Conservation (phyloP, 2,888 invertebrate species). For the Nematopogon swammerdamellus region DNA sequence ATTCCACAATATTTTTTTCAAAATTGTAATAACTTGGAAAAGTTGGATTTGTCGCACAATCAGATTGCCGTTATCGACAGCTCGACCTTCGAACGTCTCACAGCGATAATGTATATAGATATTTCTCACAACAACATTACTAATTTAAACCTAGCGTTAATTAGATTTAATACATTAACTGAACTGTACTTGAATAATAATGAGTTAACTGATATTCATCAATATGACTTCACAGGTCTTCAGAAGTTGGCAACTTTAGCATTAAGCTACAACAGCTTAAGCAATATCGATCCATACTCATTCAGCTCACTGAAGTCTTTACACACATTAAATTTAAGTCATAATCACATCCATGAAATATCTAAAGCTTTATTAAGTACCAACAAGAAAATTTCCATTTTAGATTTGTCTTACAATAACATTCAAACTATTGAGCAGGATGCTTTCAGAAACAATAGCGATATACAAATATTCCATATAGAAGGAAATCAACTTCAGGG, state of each 20-base stretch:
- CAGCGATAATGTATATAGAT: not conserved
- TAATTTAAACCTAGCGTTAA: not conserved
- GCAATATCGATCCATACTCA: not conserved
- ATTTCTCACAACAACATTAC: not conserved
- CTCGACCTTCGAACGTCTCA: not conserved
- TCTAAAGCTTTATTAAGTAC: not conserved
- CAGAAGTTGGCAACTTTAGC: not conserved
- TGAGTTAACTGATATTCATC: not conserved
- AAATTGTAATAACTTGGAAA: not conserved
- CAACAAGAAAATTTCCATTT: not conserved
- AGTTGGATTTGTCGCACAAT: not conserved
- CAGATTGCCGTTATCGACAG: not conserved
- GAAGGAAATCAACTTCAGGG: not conserved
- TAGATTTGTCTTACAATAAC: not conserved
- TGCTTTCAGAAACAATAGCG: not conserved
- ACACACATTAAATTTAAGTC: not conserved
- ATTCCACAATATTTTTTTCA: not conserved
- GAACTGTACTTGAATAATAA: not conserved
- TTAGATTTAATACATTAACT: not conserved
- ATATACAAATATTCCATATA: not conserved
- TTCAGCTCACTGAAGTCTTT: not conserved
- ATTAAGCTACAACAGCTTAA: not conserved
- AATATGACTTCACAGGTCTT: not conserved
- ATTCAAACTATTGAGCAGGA: not conserved
- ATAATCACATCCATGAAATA: not conserved